A percentile compares a stretch with the other conserved stretches of the same genome.
Conservation (phyloP, 1,140 invertebrate species). For the Trichonephila clavata region DNA sequence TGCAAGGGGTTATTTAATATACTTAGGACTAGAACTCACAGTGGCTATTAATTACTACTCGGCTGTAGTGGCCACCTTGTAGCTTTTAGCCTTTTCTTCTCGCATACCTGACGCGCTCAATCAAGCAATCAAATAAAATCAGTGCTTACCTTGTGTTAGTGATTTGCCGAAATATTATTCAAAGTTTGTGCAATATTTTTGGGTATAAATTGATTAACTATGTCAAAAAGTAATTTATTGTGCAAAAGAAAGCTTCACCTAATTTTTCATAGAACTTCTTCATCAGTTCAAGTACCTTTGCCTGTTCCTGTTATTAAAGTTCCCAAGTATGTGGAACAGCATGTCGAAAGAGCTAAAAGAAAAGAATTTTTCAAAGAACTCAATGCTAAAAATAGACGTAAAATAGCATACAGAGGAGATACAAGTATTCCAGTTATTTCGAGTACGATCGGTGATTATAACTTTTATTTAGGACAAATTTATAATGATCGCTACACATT, state of each 20-base stretch:
- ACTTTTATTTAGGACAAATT: slow-evolving; percentile 77
- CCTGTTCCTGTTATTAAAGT: slow-evolving; percentile 77
- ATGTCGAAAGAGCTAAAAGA: slow-evolving; percentile 66
- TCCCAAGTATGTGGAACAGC: slow-evolving; percentile 76
- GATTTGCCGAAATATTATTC: not conserved
- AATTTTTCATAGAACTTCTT: not conserved
- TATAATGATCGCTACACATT: slow-evolving; percentile 76
- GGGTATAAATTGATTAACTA: not conserved
- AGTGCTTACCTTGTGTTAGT: not conserved
- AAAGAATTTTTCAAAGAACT: slow-evolving; percentile 56
- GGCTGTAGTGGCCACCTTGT: no score
- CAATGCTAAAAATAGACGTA: not conserved
- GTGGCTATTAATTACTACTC: no score
- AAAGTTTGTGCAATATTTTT: not conserved
- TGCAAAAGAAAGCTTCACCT: not conserved
- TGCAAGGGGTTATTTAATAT: no score
- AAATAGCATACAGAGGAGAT: slow-evolving; percentile 63
- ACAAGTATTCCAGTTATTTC: slow-evolving; percentile 75
- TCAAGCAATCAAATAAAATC: no score
- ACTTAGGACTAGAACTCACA: no score
- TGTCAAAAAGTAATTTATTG: not conserved
- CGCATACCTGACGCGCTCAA: no score
- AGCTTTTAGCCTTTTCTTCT: no score
- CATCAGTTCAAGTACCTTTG: not conserved
- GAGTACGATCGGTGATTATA: slow-evolving; percentile 73